Evolutionary conservation across 2,888 invertebrate genomes (phyloP), one percentile per base, ranked within the genome.

Genomic region (Steromphala cineraria): DNA sequence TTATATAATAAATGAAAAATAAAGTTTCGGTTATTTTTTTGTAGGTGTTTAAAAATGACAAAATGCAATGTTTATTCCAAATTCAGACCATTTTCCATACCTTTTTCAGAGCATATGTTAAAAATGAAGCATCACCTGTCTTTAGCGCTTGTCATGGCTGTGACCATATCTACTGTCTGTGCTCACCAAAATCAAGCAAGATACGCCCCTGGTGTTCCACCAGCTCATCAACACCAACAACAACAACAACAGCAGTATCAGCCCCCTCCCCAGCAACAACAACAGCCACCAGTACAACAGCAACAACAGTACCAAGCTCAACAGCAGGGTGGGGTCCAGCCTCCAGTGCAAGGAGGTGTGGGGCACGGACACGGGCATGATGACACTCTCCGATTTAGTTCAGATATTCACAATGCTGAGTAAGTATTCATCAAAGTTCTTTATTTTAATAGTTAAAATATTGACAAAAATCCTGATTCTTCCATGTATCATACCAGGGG

Each of bases 331-430:
- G 81, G 67, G 52, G 80, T 74, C 15, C 80, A 81, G n/a, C 80
- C 55, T n/a, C 86, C 78, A 8, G 81, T 36, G 17, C 85, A 83
- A 21, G 85, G 82, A 36, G 85, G 82, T 36, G 84, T 84, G 67
- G 86, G 80, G 0, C 82, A 84, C 31, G 83, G 82, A 0, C 80
- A 78, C 52, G 83, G 80, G 0, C 80, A 80, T 67, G 76, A 62
- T 15, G 84, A 87, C 46, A 79, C 84, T 67, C 74, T 86, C 17
- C 82, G 86, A n/a, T 87, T 88, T 78, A 83, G 86, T 56, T 85
- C 83, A 10, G 87, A 87, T 24, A 84, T 87, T 24, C 91, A 90
- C 81, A 89, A 90, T 85, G 86, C 86, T 8, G 88, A 89, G 90
- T 90, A 79, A 87, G 89, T 46, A 46, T 46, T 36, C 36, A 36